Conservation (phyloP, 2,113 vertebrate species). For the Sigmodon hispidus region DNA sequence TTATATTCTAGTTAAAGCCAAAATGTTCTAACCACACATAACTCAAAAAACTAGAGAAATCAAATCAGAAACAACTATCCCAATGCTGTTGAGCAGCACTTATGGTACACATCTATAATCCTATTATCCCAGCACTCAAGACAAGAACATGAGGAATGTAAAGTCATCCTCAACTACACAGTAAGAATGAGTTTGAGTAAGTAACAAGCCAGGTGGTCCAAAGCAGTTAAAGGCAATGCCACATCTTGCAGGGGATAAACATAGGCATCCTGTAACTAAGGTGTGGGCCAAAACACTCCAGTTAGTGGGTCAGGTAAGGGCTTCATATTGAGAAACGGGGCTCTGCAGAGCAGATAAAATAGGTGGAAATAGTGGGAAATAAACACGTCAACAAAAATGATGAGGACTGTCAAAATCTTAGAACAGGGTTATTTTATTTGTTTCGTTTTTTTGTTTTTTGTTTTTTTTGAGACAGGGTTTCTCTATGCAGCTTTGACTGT, state of each 20-base stretch:
- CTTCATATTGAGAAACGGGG: neutral
- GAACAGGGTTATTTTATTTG: neutral
- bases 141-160: neutral
- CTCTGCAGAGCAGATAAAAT: neutral
- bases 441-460: neutral
- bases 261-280: neutral
- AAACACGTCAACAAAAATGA: neutral
- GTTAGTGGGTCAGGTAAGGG: neutral
- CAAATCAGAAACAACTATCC: neutral
- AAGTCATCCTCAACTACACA: neutral
- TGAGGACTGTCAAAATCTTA: neutral
- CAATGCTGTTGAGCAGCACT: neutral
- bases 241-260: neutral
- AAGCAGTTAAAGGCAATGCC: neutral
- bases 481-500: too few relatives aligned
- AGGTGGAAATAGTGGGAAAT: neutral
- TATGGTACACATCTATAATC: neutral
- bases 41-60: conserved; percentile 13
- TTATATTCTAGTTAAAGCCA: neutral
- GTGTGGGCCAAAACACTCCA: neutral
- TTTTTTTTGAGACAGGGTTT: neutral
- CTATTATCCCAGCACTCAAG: neutral
- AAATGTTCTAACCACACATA: neutral
- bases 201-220: neutral
- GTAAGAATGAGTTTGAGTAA: neutral